Conservation (phyloP, 37 sponge, comb jelly and placozoan genomes). For the Theonella swinhoei region DNA sequence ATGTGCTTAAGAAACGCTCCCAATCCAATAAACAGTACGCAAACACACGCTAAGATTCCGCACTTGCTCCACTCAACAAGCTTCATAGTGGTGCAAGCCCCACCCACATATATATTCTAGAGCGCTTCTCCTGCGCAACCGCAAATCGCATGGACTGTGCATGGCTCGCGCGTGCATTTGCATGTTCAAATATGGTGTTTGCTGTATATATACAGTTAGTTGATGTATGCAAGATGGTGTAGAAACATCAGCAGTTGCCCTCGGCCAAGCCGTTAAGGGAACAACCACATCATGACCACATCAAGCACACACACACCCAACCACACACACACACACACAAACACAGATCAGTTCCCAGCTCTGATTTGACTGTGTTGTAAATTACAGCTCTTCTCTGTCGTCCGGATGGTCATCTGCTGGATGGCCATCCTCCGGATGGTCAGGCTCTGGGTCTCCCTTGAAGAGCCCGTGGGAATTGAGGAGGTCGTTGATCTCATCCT, state of each 20-base stretch:
- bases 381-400: constrained; percentile 1
- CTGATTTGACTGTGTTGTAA: no score
- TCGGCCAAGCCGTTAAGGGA: constrained; percentile 7
- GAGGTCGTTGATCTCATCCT: constrained; percentile 54
- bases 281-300: background rate
- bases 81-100: no score
- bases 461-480: constrained; percentile 29
- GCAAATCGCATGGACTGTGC: no score
- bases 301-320: background rate
- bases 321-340: background rate
- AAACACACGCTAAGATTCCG: background rate
- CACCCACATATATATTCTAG: no score
- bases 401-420: background rate
- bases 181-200: no score
- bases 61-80: background rate
- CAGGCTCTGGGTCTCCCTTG: constrained; percentile 20
- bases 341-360: no score
- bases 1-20: background rate
- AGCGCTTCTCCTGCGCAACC: background rate
- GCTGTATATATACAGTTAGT: no score
- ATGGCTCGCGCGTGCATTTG: background rate
- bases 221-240: background rate
- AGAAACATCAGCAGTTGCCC: background rate
- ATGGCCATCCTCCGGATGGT: background rate
- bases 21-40: background rate